These are phyloP conservation scores for Leiothrix lutea DNA, from an alignment of 2,113 vertebrate species.

Conservation along the genomic window DNA sequence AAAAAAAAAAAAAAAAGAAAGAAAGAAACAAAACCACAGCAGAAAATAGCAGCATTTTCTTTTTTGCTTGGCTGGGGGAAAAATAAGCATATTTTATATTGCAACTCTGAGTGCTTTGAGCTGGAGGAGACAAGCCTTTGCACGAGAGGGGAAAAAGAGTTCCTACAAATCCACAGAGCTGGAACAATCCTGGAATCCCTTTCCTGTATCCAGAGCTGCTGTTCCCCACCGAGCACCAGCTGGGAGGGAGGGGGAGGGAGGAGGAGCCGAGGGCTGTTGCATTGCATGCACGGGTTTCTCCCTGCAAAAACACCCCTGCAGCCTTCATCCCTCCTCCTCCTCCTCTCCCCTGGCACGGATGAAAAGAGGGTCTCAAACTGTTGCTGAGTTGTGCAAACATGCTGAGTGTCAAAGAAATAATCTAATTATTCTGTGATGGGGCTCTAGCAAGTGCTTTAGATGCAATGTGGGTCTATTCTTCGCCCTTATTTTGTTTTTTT, in stretches of 20 bases:
- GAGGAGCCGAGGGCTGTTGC: neutral
- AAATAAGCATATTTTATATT: neutral
- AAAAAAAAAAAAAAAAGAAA: too few relatives aligned
- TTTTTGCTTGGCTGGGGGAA: neutral
- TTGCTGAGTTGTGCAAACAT: neutral
- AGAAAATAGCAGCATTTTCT: neutral
- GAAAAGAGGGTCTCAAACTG: neutral
- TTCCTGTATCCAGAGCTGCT: neutral
- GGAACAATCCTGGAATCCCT: neutral
- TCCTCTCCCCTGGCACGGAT: rapidly evolving
- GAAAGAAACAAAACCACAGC: neutral
- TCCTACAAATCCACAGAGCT: neutral
- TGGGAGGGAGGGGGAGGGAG: neutral
- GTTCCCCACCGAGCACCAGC: neutral
- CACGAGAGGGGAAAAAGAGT: neutral
- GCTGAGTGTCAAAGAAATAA: neutral
- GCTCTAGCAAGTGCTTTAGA: neutral
- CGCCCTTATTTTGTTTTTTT: neutral
- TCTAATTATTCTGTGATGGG: neutral
- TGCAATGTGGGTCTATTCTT: neutral
- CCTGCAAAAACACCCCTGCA: neutral
- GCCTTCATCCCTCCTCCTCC: neutral
- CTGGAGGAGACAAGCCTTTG: neutral
- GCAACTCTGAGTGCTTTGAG: neutral
- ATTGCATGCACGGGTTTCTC: neutral